Evolutionary conservation across 2,113 vertebrate species (phyloP), one percentile per base, ranked within the genome.

Genomic region (Galbula dea): DNA sequence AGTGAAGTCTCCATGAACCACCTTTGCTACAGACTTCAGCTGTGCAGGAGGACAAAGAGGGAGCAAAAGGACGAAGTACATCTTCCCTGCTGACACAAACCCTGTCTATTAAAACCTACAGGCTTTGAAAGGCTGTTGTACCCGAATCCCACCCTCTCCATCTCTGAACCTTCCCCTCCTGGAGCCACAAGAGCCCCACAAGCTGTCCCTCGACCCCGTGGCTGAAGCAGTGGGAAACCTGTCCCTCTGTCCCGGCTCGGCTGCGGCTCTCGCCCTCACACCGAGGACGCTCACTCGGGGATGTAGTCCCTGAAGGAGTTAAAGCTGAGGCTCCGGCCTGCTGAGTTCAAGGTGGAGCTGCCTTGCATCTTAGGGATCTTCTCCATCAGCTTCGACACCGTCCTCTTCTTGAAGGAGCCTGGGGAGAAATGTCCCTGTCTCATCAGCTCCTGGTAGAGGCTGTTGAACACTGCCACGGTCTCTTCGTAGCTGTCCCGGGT

Each of bases 401-500:
- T 96, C 67, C 97, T 97, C 63, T 97, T 96, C 88, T 98, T 97
- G 93, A 97, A 98, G 48, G 97, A 95, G 26, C 97, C 97, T 0
- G 97, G 97, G 16, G 97, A 97, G 85, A 97, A 96, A 15, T 95
- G 97, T 4, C 97, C 97, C 93, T 98, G 97, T 23, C 97, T 88
- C 79, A 97, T 55, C 58, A 98, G 86, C 88, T 97, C 97, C 65
- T 94, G 90, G 86, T 97, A 98, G 45, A 98, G 96, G 15, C 93
- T 89, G 19, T 93, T 95, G 94, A 98, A 98, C 71, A 98, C 97
- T 0, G 27, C 69, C 39, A 95, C 96, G 0, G 98, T 97, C 94
- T 98, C 98, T 61, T 98, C 98, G 4, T 97, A 98, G 84, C 97
- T 97, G 94, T 98, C 98, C 48, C 98, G 95, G 8, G 97, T 97